Conservation (phyloP, 1,140 invertebrate species). For the Camponotus floridanus region DNA sequence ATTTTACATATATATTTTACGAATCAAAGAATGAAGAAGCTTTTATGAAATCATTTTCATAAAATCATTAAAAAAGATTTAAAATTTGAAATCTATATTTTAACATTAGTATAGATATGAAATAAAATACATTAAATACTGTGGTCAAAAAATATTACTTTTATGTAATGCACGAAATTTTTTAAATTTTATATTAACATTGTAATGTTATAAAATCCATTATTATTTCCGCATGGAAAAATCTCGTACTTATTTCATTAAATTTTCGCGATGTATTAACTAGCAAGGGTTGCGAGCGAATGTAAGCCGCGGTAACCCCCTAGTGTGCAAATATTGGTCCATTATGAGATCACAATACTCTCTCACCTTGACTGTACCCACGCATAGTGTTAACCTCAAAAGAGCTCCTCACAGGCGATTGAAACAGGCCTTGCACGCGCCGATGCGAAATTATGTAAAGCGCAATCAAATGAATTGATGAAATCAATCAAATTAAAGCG, state of each 20-base stretch:
- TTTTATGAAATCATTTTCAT: background rate
- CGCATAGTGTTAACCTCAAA: constrained; percentile 55
- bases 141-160: background rate
- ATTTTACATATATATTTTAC: background rate
- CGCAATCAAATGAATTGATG: background rate
- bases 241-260: constrained; percentile 67
- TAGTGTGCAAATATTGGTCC: constrained; percentile 79
- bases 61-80: background rate
- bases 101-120: background rate
- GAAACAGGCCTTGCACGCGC: constrained; percentile 32
- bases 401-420: constrained; percentile 46
- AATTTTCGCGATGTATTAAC: constrained; percentile 50
- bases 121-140: constrained; percentile 21
- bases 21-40: background rate
- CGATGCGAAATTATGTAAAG: constrained; percentile 19
- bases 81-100: background rate
- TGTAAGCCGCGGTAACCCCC: constrained; percentile 68
- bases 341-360: constrained; percentile 80
- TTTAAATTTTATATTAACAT: background rate
- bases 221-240: background rate
- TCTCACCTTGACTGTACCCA: constrained; percentile 58
- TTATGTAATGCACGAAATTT: background rate
- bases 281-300: constrained; percentile 61
- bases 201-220: background rate
- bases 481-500: constrained; percentile 20